Base-by-base conservation (phyloP, 2,888 invertebrate genomes). In the Cephus runcator region DNA sequence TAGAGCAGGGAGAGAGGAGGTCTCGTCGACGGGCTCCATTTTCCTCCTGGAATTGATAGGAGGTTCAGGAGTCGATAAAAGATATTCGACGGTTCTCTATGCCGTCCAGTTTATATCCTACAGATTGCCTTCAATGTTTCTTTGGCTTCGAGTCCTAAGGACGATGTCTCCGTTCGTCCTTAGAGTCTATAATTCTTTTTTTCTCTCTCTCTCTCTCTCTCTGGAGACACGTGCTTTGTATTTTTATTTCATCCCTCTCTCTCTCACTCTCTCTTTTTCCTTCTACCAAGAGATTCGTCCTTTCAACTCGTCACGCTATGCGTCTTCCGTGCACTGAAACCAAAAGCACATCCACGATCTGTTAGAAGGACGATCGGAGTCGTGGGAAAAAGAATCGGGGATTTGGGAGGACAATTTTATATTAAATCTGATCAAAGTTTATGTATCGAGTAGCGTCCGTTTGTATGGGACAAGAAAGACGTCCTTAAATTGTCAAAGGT, bases 1-100 rank as follows among this genome's bases (percentile, higher is more conserved):
- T n/a, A 90, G 79, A 34, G 79, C n/a, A 1, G 73, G 77, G 56
- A 23, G 56, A 56, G 56, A 56, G 15, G 40, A 40, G 23, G 23
- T 23, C 23, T 56, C 56, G 23, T 56, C 56, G 9, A 56, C 23
- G 56, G 56, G 56, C 56, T 56, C 56, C 56, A 56, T 56, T 56
- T 56, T 56, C 23, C 23, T 56, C 56, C 56, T 56, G 56, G 23
- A 56, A 56, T 56, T 23, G 56, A 56, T 56, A 56, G 56, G 56
- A 56, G 23, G 56, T 56, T 23, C 56, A 23, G 56, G 56, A 56
- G 23, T 23, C 56, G 56, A 56, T 56, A 23, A 56, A 56, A 9
- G 23, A 56, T 56, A 56, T 23, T 56, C 56, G 56, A 56, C 1
- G 56, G 23, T 56, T 56, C 23, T 23, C 56, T 56, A 23, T 23